Evolutionary conservation across 92 coral and sea anemone species (phyloP), one percentile per base, ranked within the genome.

Genomic region (Plumapathes pennacea): DNA sequence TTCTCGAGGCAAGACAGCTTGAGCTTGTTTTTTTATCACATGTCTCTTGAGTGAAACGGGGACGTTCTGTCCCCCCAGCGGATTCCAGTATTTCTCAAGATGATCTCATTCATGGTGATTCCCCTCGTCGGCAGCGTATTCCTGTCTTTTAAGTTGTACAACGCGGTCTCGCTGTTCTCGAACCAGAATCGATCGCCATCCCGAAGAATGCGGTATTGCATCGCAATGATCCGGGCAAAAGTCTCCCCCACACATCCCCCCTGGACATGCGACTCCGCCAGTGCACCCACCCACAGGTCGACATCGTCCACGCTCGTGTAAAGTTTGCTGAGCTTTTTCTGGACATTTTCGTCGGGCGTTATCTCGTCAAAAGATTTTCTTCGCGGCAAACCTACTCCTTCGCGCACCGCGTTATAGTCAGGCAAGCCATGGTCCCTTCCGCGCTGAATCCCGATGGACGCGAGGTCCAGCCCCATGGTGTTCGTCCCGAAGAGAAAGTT

Each of bases 161-260:
- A 54, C 33, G 79, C 66, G 1, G 89, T 87, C 52, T 84, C 77
- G 13, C 77, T 78, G 38, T 84, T 92, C 48, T 92, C 98, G 43
- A 83, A 92, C 98, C 98, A 92, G 82, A 88, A 92, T 15, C 98
- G 75, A 33, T 92, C 98, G 4, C 96, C 98, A 59, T 92, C 96
- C 15, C 98, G 85, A 19, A 92, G 52, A 17, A 84, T 61, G 21
- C 80, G 89, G 56, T 80, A 92, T 67, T 92, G 98, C 62, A 71
- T 81, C 2, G 98, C 94, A 28, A 92, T 84, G 38, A 92, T 84
- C 10, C 89, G 91, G 3, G 97, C 98, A 32, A 92, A 92, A 8
- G 98, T 92, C 43, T 92, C 96, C 20, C 98, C 98, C 13, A 92
- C 98, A 25, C 94, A 88, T 19, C 98, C 98, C 41, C 96, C 94